Percentiles rank a stretch among this genome's conserved stretches.
Conservation (phyloP, 2,888 invertebrate species). For the Operophtera brumata region DNA sequence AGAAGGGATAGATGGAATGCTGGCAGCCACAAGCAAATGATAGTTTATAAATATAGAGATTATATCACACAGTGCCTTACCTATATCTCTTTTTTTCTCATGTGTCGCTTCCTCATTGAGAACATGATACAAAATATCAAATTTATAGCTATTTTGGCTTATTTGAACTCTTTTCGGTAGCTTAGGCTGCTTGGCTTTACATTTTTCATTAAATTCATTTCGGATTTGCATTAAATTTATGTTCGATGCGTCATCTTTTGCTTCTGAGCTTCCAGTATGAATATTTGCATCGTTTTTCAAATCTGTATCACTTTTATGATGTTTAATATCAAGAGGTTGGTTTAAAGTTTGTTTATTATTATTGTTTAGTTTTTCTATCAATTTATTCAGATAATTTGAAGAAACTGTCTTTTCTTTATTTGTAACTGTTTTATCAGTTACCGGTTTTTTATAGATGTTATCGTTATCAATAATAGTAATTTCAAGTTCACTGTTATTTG, state of each 20-base stretch:
- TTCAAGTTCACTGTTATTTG: slow-evolving; percentile 33
- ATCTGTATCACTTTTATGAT: background rate
- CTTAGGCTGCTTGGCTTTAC: background rate
- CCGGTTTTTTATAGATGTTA: slow-evolving; percentile 13
- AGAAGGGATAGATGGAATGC: too few relatives aligned
- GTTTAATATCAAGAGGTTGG: background rate
- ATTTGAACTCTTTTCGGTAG: slow-evolving; percentile 40
- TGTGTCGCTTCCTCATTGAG: background rate
- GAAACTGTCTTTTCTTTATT: background rate
- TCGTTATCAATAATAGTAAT: slow-evolving; percentile 43
- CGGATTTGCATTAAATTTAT: too few relatives aligned
- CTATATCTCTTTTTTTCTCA: too few relatives aligned
- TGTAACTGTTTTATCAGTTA: background rate
- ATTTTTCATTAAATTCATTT: background rate
- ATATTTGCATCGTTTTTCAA: background rate
- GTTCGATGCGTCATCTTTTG: too few relatives aligned
- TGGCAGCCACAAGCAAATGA: too few relatives aligned
- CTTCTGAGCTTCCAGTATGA: too few relatives aligned
- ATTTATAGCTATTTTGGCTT: slow-evolving; percentile 42
- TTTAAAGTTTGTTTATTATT: too few relatives aligned
- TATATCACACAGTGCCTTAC: too few relatives aligned
- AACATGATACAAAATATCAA: slow-evolving; percentile 39
- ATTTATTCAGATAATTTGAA: too few relatives aligned
- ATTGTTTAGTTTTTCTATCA: background rate
- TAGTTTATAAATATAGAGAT: too few relatives aligned